A percentile compares a stretch with the other conserved stretches of the same genome.
phyloP scores from a whole-genome alignment of 2,113 vertebrate genomes.

The Pelvicachromis taeniatus region DNA sequence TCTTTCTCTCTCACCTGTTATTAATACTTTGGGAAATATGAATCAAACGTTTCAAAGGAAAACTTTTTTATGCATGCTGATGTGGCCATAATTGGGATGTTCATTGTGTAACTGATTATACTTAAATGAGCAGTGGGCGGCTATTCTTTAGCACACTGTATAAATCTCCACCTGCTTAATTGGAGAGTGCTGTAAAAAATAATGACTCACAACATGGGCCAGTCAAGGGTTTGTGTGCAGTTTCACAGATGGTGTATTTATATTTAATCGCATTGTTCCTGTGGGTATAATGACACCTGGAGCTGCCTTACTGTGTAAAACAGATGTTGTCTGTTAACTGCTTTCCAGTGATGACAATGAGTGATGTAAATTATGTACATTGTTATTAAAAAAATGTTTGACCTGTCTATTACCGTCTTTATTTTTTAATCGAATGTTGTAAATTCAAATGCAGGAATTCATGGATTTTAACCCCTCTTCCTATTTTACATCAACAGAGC shows the following conservation, averaged over 20 bases:
- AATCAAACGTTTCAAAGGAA: neutral
- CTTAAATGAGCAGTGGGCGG: neutral
- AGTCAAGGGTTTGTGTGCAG: neutral
- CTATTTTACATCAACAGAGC: neutral
- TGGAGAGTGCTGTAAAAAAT: neutral
- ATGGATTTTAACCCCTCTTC: neutral
- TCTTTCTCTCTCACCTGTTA: neutral
- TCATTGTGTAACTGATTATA: neutral
- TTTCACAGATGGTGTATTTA: neutral
- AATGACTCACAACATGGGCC: neutral
- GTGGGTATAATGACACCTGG: neutral
- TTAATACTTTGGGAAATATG: neutral
- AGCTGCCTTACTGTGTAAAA: neutral
- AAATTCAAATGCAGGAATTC: neutral
- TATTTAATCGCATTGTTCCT: neutral
- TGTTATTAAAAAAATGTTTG: slow-evolving; percentile 2
- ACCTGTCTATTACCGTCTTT: neutral
- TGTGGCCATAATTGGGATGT: neutral
- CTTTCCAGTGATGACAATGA: neutral
- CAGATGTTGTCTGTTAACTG: neutral
- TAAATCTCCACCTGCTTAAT: neutral
- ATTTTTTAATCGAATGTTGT: neutral
- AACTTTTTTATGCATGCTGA: neutral
- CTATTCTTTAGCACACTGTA: neutral
- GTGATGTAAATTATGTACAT: slow-evolving; percentile 4